Conservation (phyloP, 2,888 invertebrate species). For the Drosophila neonasuta region DNA sequence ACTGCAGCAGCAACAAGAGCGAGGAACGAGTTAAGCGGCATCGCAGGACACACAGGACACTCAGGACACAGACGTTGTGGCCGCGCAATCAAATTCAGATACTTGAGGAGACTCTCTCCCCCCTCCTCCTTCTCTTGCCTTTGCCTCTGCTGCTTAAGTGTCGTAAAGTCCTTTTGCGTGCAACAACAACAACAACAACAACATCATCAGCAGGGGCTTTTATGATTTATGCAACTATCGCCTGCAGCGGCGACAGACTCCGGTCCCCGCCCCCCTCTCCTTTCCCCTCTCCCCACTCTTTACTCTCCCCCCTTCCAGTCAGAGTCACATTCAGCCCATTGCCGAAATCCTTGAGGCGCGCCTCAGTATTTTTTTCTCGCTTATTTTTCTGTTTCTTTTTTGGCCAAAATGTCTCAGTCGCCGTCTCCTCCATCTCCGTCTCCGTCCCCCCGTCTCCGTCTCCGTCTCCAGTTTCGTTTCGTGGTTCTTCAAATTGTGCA, state of each 20-base stretch:
- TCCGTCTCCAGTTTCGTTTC: slow-evolving; percentile 6
- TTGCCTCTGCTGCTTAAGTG: slow-evolving; percentile 67
- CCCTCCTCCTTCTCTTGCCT: neutral
- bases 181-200: slow-evolving; percentile 37
- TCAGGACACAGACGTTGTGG: slow-evolving; percentile 48
- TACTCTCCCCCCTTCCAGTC: neutral
- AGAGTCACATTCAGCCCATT: slow-evolving; percentile 43
- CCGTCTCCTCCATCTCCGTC: slow-evolving; percentile 12
- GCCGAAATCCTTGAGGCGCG: slow-evolving; percentile 72
- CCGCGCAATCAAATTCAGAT: slow-evolving; percentile 79
- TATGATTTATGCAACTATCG: slow-evolving; percentile 79
- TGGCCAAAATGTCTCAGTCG: slow-evolving; percentile 65
- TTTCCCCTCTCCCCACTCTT: neutral
- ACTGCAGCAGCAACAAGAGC: slow-evolving; percentile 13
- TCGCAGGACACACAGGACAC: neutral
- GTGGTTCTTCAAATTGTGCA: slow-evolving; percentile 71
- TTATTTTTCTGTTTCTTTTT: slow-evolving; percentile 35
- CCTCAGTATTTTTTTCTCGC: neutral
- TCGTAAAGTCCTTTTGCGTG: slow-evolving; percentile 73
- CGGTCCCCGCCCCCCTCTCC: neutral
- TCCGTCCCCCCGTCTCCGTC: neutral
- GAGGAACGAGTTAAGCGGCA: slow-evolving; percentile 41
- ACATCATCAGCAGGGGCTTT: slow-evolving; percentile 53
- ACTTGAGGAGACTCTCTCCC: slow-evolving; percentile 47
- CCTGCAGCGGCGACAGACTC: slow-evolving; percentile 61